phyloP scores from a whole-genome alignment of 2,113 vertebrate genomes.

The Cyphotilapia sp. region DNA sequence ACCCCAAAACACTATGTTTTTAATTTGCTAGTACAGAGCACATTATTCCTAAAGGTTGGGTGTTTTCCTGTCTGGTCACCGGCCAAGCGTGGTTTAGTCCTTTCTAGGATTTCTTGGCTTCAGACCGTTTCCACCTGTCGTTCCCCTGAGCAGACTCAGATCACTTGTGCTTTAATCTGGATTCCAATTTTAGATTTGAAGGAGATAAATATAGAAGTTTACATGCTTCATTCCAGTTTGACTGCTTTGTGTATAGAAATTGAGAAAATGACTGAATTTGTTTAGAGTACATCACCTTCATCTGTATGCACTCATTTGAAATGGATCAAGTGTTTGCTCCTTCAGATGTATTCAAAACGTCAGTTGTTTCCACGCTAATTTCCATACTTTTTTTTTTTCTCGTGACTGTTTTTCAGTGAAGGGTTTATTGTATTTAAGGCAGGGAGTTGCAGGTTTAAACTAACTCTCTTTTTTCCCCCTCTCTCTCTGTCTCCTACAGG shows the following conservation, averaged over 20 bases:
- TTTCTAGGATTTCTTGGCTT: neutral
- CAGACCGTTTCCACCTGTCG: neutral
- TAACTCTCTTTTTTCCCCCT: neutral
- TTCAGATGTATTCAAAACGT: neutral
- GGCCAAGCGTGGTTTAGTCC: neutral
- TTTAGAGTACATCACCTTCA: neutral
- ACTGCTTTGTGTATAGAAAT: neutral
- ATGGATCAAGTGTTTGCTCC: neutral
- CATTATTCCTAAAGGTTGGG: neutral
- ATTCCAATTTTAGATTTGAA: neutral
- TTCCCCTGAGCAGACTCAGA: fast-evolving
- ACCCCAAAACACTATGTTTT: neutral
- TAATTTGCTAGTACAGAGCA: neutral
- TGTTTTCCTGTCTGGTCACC: neutral
- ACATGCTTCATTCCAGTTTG: neutral
- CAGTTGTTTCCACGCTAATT: neutral
- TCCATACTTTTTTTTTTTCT: neutral
- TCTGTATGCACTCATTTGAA: neutral
- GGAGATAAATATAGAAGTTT: neutral
- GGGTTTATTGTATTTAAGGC: neutral
- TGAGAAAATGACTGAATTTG: neutral
- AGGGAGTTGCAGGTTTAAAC: neutral
- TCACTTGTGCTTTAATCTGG: neutral
- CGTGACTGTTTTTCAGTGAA: neutral
- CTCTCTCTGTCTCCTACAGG: conserved; percentile 57